Base-by-base conservation (phyloP, 2,113 vertebrate species). In the Ochotona princeps region DNA sequence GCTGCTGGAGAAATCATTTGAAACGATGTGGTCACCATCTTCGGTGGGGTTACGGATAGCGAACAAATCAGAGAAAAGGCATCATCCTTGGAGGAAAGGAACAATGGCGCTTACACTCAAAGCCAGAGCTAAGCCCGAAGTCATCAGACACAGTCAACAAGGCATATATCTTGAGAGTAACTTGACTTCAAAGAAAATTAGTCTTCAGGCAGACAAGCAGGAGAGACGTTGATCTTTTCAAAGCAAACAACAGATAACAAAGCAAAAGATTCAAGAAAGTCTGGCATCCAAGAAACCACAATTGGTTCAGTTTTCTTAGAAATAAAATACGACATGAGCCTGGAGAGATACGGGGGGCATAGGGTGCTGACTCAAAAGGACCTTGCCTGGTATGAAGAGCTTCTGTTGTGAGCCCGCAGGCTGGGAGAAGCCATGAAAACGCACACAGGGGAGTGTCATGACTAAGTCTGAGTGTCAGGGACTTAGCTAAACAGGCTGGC, bases 401-500 rank as follows among this genome's bases (percentile, higher is more conserved):
- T 44, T 44, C 14, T 25, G 32, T 35, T 65, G 8, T 54, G 32
- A 83, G 79, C 15, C 63, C 47, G 8, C 8, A 67, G 61, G 44
- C 61, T 69, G 13, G 3, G 7, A 49, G n/a, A 17, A 38, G 38
- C 54, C 44, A 54, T 0, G 11, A 51, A 57, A 26, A 38, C 49
- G n/a, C 26, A 61, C 70, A 57, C 18, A 15, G 17, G 60, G 23
- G 13, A 65, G 28, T 11, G 25, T 38, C 15, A 38, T 26, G 81
- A n/a, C 49, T 69, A 82, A 28, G 73, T 21, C 61, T 47, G 7
- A 35, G 17, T 32, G 49, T 44, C 8, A 28, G 26, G 66, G 66
- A 82, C 65, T 85, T n/a, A 72, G 63, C 82, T 78, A 44, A 91
- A 54, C 76, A 89, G 61, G 57, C n/a, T 80, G 72, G 72, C 95